Evolutionary conservation across 2,113 vertebrate genomes (phyloP).

Genomic region (Perca flavescens): DNA sequence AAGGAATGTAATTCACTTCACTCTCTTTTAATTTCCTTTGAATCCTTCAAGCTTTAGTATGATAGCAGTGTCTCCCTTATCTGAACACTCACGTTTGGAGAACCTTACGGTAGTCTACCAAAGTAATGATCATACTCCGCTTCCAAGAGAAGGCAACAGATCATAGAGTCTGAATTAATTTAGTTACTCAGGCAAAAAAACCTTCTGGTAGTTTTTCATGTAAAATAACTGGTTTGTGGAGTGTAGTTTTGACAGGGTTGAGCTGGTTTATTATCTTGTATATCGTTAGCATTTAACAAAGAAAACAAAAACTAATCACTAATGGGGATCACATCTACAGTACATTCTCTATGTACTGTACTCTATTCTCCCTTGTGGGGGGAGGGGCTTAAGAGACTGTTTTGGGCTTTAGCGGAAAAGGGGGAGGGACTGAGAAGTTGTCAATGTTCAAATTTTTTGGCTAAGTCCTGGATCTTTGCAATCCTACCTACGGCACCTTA

Average conservation of each 20-base stretch:
- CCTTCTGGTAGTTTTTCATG: not conserved
- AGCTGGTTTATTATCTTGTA: constrained; percentile 3
- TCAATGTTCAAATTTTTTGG: too few relatives aligned
- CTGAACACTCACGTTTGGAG: constrained; percentile 7
- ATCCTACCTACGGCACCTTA: too few relatives aligned
- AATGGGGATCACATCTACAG: not conserved
- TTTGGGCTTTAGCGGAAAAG: too few relatives aligned
- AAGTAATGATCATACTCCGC: constrained; percentile 47
- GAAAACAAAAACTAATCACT: not conserved
- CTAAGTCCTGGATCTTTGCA: too few relatives aligned
- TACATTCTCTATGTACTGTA: too few relatives aligned
- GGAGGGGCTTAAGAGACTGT: too few relatives aligned
- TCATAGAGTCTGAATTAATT: constrained; percentile 39
- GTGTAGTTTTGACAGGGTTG: too few relatives aligned
- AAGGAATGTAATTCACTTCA: constrained; percentile 37
- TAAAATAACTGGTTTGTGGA: constrained; percentile 8
- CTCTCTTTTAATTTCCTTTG: constrained; percentile 33
- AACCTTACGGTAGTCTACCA: not conserved
- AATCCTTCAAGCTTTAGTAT: constrained; percentile 17
- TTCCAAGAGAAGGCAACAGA: constrained; percentile 27
- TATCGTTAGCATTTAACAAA: too few relatives aligned
- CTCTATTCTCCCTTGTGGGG: too few relatives aligned
- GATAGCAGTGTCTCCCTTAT: constrained; percentile 28
- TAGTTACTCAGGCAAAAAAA: not conserved
- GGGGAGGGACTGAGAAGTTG: too few relatives aligned